These are phyloP conservation scores for Pectinophora gossypiella DNA, from an alignment of 1,140 invertebrate genomes.

Conservation along the genomic window DNA sequence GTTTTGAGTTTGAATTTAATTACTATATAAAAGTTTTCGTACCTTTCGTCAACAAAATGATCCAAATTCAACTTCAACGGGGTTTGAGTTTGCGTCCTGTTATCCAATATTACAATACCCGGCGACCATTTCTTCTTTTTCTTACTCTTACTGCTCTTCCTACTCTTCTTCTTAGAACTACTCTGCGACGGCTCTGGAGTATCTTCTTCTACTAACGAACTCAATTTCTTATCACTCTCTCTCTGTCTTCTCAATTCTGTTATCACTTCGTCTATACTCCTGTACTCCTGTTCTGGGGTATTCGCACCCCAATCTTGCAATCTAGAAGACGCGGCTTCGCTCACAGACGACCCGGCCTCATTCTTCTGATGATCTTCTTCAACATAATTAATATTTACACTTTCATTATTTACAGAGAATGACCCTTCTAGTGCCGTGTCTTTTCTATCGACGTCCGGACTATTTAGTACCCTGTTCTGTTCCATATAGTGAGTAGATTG, in stretches of 20 bases:
- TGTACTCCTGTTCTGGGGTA: conserved; percentile 30
- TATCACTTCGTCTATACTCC: conserved; percentile 50
- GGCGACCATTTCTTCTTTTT: conserved; percentile 65
- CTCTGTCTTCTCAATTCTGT: conserved; percentile 49
- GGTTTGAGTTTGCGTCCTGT: conserved; percentile 40
- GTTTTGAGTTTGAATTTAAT: too few species aligned
- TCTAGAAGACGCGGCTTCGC: conserved; percentile 22
- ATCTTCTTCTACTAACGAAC: conserved; percentile 39
- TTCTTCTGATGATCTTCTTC: conserved; percentile 53
- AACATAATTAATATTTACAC: conserved; percentile 60
- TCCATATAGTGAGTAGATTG: conserved; percentile 59
- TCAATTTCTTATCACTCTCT: conserved; percentile 39
- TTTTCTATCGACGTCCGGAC: conserved; percentile 31
- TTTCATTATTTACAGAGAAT: conserved; percentile 48
- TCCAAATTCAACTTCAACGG: conserved; percentile 67
- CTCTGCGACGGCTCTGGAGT: conserved; percentile 37
- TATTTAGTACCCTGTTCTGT: conserved; percentile 63
- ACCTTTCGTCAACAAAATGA: conserved; percentile 69
- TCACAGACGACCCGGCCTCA: conserved; percentile 57
- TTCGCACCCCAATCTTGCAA: conserved; percentile 32
- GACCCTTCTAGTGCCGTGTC: conserved; percentile 53
- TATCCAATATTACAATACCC: conserved; percentile 57
- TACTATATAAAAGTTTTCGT: too few species aligned
- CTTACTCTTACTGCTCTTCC: conserved; percentile 53
- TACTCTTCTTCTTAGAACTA: conserved; percentile 37